Evolutionary conservation across 2,888 invertebrate genomes (phyloP).

Genomic region (Mythimna ferrago): DNA sequence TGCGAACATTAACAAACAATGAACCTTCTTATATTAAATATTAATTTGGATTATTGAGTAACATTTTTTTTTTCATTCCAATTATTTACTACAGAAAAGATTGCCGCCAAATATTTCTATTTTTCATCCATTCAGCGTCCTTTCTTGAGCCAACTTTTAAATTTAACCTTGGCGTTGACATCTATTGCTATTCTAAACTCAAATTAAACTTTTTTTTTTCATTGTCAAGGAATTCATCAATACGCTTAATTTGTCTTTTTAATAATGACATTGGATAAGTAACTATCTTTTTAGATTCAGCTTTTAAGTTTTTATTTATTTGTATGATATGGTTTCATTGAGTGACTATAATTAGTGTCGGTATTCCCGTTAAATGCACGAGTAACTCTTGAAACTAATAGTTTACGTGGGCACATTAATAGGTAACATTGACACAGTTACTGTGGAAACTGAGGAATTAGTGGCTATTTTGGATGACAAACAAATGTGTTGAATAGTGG

Average conservation of each 20-base stretch:
- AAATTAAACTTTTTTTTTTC: constrained; percentile 42
- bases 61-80: neutral
- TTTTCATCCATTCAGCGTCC: constrained; percentile 22
- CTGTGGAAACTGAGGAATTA: constrained; percentile 15
- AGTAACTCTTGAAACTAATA: constrained; percentile 23
- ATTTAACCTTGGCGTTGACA: constrained; percentile 56
- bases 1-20: neutral
- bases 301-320: neutral
- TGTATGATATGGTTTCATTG: constrained; percentile 12
- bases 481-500: neutral
- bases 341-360: constrained; percentile 1
- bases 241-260: constrained; percentile 39
- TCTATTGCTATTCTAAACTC: constrained; percentile 40
- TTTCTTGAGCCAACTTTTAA: constrained; percentile 37
- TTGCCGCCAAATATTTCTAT: constrained; percentile 23
- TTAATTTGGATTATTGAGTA: neutral
- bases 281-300: constrained; percentile 5
- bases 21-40: neutral
- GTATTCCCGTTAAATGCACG: constrained; percentile 14
- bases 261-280: constrained; percentile 16
- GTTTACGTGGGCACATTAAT: constrained; percentile 8
- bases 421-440: constrained; percentile 36
- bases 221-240: constrained; percentile 45
- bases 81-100: neutral
- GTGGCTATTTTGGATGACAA: constrained; percentile 7